Conservation (phyloP, 2,888 invertebrate genomes). For the Erpobdella octoculata region DNA sequence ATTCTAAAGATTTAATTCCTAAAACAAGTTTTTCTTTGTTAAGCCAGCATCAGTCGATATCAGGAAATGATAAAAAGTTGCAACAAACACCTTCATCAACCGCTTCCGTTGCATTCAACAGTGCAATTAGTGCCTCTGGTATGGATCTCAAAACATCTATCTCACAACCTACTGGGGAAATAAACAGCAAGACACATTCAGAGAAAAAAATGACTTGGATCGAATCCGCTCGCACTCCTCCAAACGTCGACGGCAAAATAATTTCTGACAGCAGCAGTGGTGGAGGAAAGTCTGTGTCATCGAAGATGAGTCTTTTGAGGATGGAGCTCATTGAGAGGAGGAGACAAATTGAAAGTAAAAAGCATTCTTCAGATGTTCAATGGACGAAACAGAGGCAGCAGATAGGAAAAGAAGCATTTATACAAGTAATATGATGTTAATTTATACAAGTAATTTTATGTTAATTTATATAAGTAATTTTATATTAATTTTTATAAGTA, state of each 20-base stretch:
- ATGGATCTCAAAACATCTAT: too few species aligned
- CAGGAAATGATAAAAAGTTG: background rate
- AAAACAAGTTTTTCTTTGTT: conserved; percentile 3
- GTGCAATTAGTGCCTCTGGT: too few species aligned
- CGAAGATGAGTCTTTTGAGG: background rate
- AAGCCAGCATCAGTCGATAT: background rate
- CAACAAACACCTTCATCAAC: background rate
- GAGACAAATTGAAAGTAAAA: conserved; percentile 81
- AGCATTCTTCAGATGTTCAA: conserved; percentile 75
- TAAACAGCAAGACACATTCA: too few species aligned
- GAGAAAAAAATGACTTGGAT: background rate
- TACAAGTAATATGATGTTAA: conserved; percentile 67
- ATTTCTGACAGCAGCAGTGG: background rate
- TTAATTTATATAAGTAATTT: too few species aligned
- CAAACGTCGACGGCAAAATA: background rate
- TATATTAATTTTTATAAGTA: too few species aligned
- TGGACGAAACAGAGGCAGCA: conserved; percentile 77
- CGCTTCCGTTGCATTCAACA: too few species aligned
- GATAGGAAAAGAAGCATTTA: conserved; percentile 82
- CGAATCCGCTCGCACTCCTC: background rate
- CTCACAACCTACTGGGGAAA: background rate
- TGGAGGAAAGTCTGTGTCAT: background rate
- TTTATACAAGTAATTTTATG: too few species aligned
- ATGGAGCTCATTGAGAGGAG: conserved; percentile 81
- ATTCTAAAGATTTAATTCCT: too few species aligned